Evolutionary conservation across 35 echinoderm and acorn worm genomes (phyloP).

Genomic region (Heliocidaris erythrogramma): DNA sequence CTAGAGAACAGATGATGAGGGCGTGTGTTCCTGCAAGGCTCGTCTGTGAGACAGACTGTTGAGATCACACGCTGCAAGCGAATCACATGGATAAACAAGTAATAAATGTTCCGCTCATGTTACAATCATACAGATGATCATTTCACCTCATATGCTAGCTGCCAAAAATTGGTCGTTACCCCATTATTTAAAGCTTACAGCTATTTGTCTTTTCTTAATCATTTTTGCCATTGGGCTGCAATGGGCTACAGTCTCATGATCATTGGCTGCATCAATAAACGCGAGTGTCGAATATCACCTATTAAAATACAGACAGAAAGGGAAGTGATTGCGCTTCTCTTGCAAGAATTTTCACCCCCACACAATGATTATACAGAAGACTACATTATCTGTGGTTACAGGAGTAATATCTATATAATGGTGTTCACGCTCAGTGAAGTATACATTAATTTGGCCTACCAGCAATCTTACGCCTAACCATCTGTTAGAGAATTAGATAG

Average conservation of each 20-base stretch:
- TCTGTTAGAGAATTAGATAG: background rate
- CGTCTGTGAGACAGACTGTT: background rate
- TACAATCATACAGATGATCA: background rate
- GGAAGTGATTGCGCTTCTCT: background rate
- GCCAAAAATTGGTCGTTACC: background rate
- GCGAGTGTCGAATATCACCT: background rate
- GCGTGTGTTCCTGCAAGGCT: background rate
- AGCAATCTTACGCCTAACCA: constrained; percentile 1
- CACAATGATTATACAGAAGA: background rate
- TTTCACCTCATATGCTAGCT: background rate
- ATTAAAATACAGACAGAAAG: background rate
- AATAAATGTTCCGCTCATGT: background rate
- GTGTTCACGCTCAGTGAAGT: background rate
- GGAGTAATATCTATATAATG: background rate
- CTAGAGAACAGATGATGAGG: background rate
- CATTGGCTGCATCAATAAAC: background rate
- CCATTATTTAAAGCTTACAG: background rate
- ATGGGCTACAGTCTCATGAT: background rate
- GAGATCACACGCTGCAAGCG: background rate
- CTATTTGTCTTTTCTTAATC: background rate
- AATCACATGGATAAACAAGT: background rate
- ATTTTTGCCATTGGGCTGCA: background rate
- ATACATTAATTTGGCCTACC: background rate
- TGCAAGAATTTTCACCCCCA: background rate
- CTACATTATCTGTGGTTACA: background rate